Evolutionary conservation across 2,888 invertebrate genomes (phyloP).

Genomic region (Catocala nupta): DNA sequence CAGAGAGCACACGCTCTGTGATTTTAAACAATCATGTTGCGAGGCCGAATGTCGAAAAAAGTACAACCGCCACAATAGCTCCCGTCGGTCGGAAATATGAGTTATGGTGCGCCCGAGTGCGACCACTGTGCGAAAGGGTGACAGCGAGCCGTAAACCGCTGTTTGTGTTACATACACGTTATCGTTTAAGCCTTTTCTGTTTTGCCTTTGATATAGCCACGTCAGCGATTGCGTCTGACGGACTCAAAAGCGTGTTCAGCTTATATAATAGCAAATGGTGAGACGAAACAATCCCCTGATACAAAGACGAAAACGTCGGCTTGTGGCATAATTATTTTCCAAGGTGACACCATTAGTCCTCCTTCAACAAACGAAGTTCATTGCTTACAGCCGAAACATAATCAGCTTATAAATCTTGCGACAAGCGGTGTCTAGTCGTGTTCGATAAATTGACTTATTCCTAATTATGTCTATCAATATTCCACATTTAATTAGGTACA

Average conservation of each 20-base stretch:
- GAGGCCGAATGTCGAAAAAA: conserved; percentile 63
- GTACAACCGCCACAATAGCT: conserved; percentile 68
- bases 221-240: conserved; percentile 34
- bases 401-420: conserved; percentile 8
- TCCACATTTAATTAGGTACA: conserved; percentile 26
- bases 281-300: neutral
- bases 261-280: too few relatives aligned
- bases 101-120: conserved; percentile 61
- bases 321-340: conserved; percentile 23
- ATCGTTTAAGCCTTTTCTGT: conserved; percentile 42
- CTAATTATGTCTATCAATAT: conserved; percentile 29
- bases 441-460: conserved; percentile 17
- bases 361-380: conserved; percentile 17
- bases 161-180: conserved; percentile 46
- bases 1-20: conserved; percentile 73
- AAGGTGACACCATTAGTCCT: conserved; percentile 24
- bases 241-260: conserved; percentile 9
- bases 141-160: conserved; percentile 33
- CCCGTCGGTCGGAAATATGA: conserved; percentile 69
- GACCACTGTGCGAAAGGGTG: conserved; percentile 51
- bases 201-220: conserved; percentile 45
- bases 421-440: conserved; percentile 6
- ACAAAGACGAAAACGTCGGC: conserved; percentile 18
- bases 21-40: conserved; percentile 79
- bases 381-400: conserved; percentile 13